Percentiles rank a stretch among this genome's conserved stretches.
phyloP scores from a whole-genome alignment of 1,140 invertebrate genomes.

The Asbolus verrucosus region DNA sequence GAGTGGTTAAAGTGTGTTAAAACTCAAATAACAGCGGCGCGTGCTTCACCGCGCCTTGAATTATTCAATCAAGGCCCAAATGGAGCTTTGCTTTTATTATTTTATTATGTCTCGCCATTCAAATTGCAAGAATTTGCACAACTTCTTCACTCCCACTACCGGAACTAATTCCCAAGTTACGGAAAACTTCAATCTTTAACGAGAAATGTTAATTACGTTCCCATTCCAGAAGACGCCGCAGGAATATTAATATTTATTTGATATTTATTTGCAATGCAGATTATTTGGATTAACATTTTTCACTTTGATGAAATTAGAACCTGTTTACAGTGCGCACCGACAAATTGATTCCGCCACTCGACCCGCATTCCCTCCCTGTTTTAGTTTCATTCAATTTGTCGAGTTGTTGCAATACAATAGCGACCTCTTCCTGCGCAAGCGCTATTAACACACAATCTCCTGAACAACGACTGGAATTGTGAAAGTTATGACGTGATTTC shows the following conservation, averaged over 20 bases:
- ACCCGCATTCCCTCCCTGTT: no score
- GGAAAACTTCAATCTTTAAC: slow-evolving; percentile 52
- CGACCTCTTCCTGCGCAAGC: no score
- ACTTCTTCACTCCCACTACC: slow-evolving; percentile 44
- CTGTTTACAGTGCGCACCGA: slow-evolving; percentile 2
- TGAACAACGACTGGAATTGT: no score
- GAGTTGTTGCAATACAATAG: no score
- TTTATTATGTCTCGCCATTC: slow-evolving; percentile 53
- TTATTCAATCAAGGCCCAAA: slow-evolving; percentile 52
- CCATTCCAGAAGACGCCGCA: slow-evolving; percentile 34
- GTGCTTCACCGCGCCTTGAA: slow-evolving; percentile 50
- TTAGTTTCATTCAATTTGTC: no score
- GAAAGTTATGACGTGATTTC: no score
- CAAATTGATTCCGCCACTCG: slow-evolving; percentile 1
- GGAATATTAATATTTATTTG: slow-evolving; percentile 52
- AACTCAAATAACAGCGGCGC: slow-evolving; percentile 53
- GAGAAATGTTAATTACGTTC: slow-evolving; percentile 52
- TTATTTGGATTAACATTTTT: slow-evolving; percentile 42
- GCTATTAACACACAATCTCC: no score
- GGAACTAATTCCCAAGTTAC: slow-evolving; percentile 53
- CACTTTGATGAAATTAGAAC: not conserved
- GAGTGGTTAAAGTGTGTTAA: slow-evolving; percentile 51
- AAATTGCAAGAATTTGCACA: slow-evolving; percentile 51
- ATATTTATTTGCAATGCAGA: slow-evolving; percentile 46
- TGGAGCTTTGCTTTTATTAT: slow-evolving; percentile 52